Conservation (phyloP, 2,113 vertebrate species). For the Brachypodius melanocephalos region DNA sequence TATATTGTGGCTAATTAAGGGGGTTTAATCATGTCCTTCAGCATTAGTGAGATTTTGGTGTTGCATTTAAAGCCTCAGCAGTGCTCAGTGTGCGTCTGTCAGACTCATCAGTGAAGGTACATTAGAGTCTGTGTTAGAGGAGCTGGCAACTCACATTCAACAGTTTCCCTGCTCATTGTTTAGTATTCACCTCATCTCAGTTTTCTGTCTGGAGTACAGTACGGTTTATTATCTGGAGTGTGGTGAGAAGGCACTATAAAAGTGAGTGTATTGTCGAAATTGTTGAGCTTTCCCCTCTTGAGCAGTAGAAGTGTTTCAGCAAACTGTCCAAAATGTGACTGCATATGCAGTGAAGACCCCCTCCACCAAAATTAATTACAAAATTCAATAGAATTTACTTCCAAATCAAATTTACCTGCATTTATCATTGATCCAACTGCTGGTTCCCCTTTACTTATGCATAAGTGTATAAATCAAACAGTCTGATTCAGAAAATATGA, state of each 20-base stretch:
- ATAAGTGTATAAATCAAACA: background rate
- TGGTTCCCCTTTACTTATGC: background rate
- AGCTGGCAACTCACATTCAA: background rate
- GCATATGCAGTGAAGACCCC: background rate
- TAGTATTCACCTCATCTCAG: background rate
- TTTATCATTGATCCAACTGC: background rate
- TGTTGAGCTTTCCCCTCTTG: background rate
- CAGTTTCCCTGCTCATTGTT: background rate
- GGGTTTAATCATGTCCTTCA: background rate
- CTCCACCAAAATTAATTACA: background rate
- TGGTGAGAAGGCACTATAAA: background rate
- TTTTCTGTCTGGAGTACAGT: background rate
- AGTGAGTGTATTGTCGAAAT: background rate
- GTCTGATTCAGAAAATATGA: background rate
- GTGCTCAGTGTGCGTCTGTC: background rate
- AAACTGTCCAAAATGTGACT: background rate
- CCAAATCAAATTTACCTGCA: background rate
- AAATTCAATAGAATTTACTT: background rate
- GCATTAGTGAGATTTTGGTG: background rate
- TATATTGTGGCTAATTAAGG: background rate
- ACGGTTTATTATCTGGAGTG: background rate
- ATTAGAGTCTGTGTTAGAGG: background rate
- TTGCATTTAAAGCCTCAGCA: background rate
- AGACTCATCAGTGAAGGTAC: background rate
- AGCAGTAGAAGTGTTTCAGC: background rate